Conservation (phyloP, 2,797 vertebrate genomes). For the Gymnopithys bicolor region DNA sequence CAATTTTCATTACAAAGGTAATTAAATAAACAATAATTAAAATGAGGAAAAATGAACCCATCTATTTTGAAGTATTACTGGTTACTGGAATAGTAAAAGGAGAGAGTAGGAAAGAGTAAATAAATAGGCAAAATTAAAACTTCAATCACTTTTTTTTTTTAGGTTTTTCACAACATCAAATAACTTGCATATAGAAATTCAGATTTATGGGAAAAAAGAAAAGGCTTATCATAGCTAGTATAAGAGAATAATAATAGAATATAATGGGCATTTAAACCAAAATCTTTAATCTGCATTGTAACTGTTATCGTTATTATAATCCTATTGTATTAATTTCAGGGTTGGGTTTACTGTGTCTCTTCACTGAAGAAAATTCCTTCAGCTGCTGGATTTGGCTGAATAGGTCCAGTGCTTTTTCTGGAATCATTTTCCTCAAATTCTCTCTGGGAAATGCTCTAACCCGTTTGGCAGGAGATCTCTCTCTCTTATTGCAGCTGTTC, state of each 20-base stretch:
- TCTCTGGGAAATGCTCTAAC: neutral
- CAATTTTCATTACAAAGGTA: neutral
- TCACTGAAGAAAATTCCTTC: neutral
- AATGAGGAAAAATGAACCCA: neutral
- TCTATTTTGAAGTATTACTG: neutral
- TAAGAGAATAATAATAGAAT: neutral
- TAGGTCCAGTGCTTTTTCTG: neutral
- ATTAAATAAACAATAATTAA: neutral
- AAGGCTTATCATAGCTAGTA: neutral
- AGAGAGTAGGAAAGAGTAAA: neutral
- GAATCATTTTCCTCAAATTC: neutral
- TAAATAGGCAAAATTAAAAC: neutral
- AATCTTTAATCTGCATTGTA: neutral
- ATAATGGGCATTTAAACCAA: neutral
- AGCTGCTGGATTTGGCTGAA: slow-evolving; percentile 1
- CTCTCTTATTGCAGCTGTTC: neutral
- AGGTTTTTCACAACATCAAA: neutral
- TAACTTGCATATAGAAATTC: neutral
- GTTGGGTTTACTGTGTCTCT: neutral
- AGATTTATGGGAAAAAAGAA: neutral
- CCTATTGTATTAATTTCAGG: neutral
- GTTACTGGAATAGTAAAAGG: neutral
- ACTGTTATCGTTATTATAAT: neutral
- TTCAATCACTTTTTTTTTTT: neutral
- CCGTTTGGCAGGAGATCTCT: neutral